These are phyloP conservation scores for Odontamblyopus lacepedii DNA, from an alignment of 2,797 vertebrate species.

Conservation along the genomic window DNA sequence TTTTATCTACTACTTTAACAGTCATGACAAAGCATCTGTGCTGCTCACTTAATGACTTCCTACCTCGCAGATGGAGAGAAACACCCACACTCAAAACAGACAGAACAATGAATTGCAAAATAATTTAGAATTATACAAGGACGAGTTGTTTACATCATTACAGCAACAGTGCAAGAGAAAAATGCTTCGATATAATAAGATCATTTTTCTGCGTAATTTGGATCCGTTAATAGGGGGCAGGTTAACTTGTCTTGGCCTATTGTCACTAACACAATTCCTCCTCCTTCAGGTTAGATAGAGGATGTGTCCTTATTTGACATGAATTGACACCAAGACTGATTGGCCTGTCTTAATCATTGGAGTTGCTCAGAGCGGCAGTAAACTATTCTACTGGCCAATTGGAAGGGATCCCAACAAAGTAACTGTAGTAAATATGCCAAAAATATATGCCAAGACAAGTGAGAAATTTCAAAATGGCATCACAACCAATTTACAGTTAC, in stretches of 20 bases:
- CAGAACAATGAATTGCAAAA: conserved; percentile 56
- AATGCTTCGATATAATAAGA: conserved; percentile 40
- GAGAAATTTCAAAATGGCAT: not conserved
- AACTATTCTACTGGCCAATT: conserved; percentile 26
- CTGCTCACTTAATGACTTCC: conserved; percentile 63
- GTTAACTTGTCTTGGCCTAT: conserved; percentile 31
- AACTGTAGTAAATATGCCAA: not conserved
- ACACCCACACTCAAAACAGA: conserved; percentile 64
- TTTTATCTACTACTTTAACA: conserved; percentile 65
- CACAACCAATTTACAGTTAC: not conserved
- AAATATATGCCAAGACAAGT: not conserved
- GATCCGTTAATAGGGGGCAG: conserved; percentile 35
- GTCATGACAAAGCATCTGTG: conserved; percentile 55
- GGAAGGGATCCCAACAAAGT: not conserved
- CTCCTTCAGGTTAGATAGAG: conserved; percentile 38
- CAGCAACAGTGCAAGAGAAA: conserved; percentile 36
- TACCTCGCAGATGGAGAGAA: conserved; percentile 59
- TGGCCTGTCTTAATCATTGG: conserved; percentile 64
- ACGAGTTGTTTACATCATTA: conserved; percentile 63
- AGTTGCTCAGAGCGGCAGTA: conserved; percentile 51
- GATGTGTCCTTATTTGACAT: conserved; percentile 46
- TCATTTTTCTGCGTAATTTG: conserved; percentile 15
- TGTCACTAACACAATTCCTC: conserved; percentile 19
- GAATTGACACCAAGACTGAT: conserved; percentile 60
- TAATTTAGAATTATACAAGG: conserved; percentile 42